Evolutionary conservation across 2,113 vertebrate species (phyloP).

Genomic region (Saccopteryx leptura): DNA sequence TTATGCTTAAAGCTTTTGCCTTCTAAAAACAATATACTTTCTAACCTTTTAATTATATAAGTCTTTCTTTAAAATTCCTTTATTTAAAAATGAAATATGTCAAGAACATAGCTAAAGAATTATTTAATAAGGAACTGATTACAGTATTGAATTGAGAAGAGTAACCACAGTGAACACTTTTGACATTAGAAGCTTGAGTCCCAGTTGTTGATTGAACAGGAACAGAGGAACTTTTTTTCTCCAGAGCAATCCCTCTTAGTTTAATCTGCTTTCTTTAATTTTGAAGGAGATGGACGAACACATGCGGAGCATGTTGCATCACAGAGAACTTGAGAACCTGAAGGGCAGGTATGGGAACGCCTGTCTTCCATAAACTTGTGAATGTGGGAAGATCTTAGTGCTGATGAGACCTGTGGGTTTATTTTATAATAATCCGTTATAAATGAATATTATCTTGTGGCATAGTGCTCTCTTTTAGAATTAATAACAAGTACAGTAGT

Average conservation of each 20-base stretch:
- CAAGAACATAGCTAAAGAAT: neutral
- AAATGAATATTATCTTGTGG: slow-evolving; percentile 7
- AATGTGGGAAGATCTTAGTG: neutral
- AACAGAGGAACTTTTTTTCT: neutral
- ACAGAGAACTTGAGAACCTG: slow-evolving; percentile 98
- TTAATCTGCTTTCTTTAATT: slow-evolving; percentile 76
- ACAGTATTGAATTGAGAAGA: slow-evolving; percentile 34
- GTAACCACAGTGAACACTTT: neutral
- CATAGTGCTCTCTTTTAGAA: neutral
- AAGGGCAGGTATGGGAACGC: slow-evolving; percentile 94
- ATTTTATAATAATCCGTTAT: slow-evolving; percentile 4
- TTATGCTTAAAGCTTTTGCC: slow-evolving; percentile 51
- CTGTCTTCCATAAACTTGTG: slow-evolving; percentile 62
- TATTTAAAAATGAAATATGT: slow-evolving; percentile 29
- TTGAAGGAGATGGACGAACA: slow-evolving; percentile 98
- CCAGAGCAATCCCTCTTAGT: slow-evolving; percentile 58
- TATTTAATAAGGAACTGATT: slow-evolving; percentile 48
- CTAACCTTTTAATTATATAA: slow-evolving; percentile 42
- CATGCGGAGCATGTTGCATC: slow-evolving; percentile 98
- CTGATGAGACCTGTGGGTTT: neutral
- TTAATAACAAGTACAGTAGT: neutral
- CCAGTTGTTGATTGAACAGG: slow-evolving; percentile 26
- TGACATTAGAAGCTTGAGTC: neutral
- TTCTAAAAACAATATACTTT: slow-evolving; percentile 1
- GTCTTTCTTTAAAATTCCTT: slow-evolving; percentile 32